Base-by-base conservation (phyloP, 53 echinoderm and acorn worm genomes). In the Patiria pectinifera region DNA sequence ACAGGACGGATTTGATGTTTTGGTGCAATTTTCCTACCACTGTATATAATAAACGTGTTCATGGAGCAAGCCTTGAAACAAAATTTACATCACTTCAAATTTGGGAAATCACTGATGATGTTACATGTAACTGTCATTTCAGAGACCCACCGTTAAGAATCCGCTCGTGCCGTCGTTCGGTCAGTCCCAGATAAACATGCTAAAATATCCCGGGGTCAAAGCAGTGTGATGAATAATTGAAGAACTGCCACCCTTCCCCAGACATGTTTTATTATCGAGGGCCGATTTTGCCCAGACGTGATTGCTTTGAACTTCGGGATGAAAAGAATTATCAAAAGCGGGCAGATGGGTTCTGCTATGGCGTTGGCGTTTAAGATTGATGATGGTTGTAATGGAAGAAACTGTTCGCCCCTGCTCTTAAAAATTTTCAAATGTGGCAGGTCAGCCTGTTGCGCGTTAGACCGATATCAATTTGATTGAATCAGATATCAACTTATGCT, bases 61-160 rank as follows among this genome's bases (percentile, higher is more conserved):
- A 35, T 35, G 35, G 35, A 35, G 77, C 21, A 77, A 9, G 77
- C 77, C 25, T 77, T 77, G 6, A 26, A 14, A 35, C 77, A 35
- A 77, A 35, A 77, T 77, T 35, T 24, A 7, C 77, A 35, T 77
- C 77, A 43, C 11, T 77, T 77, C 77, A 35, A 77, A 77, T 77
- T 72, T 77, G 45, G 26, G 77, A 77, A 77, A 77, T 77, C 6
- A 77, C 45, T 14, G 77, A 77, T 35, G 77, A 21, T 35, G 45
- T 77, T 35, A 35, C 35, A 43, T 18, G 26, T 35, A 25, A 7
- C 77, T 11, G 6, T 77, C 43, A 70, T 35, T 60, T 60, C 60
- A 6, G 21, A 72, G 23, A 19, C 7, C 26, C 77, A 3, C 2
- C 0, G 7, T 77, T 77, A 35, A 35, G 6, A 77, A 35, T 26